Conservation (phyloP, 2,113 vertebrate species). For the Nerophis lumbriciformis region DNA sequence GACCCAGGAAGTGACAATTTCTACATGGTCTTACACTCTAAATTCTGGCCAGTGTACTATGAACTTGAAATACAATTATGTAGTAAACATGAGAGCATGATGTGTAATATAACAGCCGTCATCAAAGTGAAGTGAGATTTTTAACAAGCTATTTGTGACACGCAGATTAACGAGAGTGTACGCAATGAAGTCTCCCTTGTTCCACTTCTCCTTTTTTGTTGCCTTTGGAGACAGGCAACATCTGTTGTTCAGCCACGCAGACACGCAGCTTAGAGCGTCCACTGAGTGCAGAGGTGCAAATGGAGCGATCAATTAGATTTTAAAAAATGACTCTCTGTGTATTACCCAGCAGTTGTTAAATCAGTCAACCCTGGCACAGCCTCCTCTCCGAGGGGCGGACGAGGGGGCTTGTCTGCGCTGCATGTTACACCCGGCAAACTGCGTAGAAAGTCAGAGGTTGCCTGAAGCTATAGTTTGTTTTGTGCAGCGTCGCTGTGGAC, state of each 20-base stretch:
- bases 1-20: too few relatives aligned
- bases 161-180: slow-evolving; percentile 16
- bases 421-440: slow-evolving; percentile 64
- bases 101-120: slow-evolving; percentile 8
- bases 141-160: slow-evolving; percentile 12
- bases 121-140: slow-evolving; percentile 14
- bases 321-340: slow-evolving; percentile 74
- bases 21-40: too few relatives aligned
- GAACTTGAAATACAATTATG: background rate
- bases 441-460: slow-evolving; percentile 73
- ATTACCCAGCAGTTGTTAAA: slow-evolving; percentile 74
- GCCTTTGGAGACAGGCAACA: slow-evolving; percentile 43
- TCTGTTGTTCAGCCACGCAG: slow-evolving; percentile 58
- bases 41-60: background rate
- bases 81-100: slow-evolving; percentile 3
- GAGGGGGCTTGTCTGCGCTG: slow-evolving; percentile 49
- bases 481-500: slow-evolving; percentile 44
- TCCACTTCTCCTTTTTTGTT: slow-evolving; percentile 2
- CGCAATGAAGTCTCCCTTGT: slow-evolving; percentile 15
- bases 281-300: slow-evolving; percentile 59
- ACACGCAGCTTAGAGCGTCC: slow-evolving; percentile 39
- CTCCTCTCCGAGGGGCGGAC: slow-evolving; percentile 46
- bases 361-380: slow-evolving; percentile 62
- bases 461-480: slow-evolving; percentile 49
- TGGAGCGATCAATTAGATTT: slow-evolving; percentile 75